Conservation (phyloP, 2,888 invertebrate species). For the Dynastes grantii region DNA sequence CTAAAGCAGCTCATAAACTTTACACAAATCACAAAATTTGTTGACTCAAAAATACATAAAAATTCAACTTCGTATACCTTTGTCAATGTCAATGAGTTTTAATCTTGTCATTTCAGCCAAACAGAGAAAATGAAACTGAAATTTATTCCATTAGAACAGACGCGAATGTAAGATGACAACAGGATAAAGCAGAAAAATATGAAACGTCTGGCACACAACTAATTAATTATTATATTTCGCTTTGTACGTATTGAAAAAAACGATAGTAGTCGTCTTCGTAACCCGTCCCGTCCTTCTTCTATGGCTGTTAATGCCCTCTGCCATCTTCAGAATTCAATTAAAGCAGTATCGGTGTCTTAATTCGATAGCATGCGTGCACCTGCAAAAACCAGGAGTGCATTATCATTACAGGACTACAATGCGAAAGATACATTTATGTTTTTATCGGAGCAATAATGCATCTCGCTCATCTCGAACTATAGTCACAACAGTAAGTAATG, state of each 20-base stretch:
- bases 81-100: too few species aligned
- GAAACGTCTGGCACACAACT: background rate
- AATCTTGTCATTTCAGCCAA: too few species aligned
- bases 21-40: too few species aligned
- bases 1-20: too few species aligned
- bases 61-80: too few species aligned
- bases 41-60: too few species aligned
- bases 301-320: background rate
- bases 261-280: background rate
- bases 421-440: conserved; percentile 31
- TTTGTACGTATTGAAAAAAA: background rate
- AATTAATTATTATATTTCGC: conserved; percentile 27
- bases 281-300: background rate
- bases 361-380: conserved; percentile 21
- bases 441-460: conserved; percentile 30
- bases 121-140: background rate
- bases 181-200: conserved; percentile 7
- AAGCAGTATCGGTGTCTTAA: conserved; percentile 38
- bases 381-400: conserved; percentile 25
- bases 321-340: conserved; percentile 39
- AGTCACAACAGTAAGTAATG: background rate
- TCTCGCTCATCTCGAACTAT: conserved; percentile 2
- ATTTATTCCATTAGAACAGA: background rate
- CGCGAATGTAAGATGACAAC: background rate
- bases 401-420: conserved; percentile 38